Percentiles rank a stretch among this genome's conserved stretches.
Evolutionary conservation across 2,797 vertebrate genomes (phyloP).

Genomic region (Varecia variegata): DNA sequence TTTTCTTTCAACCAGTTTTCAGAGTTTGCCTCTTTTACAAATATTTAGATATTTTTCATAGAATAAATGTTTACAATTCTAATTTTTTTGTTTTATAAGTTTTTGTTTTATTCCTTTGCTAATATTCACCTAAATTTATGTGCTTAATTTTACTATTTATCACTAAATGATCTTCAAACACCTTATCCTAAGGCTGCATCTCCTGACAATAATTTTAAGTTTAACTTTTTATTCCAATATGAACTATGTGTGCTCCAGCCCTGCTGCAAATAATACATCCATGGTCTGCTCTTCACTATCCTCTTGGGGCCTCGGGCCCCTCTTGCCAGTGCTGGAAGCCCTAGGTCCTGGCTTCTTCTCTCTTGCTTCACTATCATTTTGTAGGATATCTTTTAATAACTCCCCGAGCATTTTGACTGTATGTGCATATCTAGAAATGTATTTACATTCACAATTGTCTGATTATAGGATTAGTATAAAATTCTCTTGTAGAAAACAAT

Average conservation of each 20-base stretch:
- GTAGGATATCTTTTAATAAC: not conserved
- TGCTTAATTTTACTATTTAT: not conserved
- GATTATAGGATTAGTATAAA: not conserved
- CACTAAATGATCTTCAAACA: not conserved
- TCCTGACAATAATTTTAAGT: not conserved
- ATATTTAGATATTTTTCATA: not conserved
- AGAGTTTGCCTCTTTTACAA: not conserved
- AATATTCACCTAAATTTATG: not conserved
- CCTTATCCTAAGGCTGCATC: not conserved
- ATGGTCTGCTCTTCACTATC: not conserved
- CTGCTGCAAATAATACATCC: accelerated
- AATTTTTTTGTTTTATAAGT: not conserved
- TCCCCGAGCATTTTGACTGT: not conserved
- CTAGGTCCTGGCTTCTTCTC: not conserved
- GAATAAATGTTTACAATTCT: not conserved
- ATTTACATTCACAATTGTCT: not conserved
- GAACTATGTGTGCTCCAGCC: not conserved
- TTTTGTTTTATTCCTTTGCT: not conserved
- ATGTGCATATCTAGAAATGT: not conserved
- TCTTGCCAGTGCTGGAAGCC: not conserved
- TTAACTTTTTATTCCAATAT: not conserved
- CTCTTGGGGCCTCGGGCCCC: not conserved
- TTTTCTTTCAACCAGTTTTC: not conserved
- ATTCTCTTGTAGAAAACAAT: not conserved
- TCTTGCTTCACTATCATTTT: not conserved